Conservation (phyloP, 30 jellyfish, hydroid and myxozoan species). For the Chrysaora quinquecirrha region DNA sequence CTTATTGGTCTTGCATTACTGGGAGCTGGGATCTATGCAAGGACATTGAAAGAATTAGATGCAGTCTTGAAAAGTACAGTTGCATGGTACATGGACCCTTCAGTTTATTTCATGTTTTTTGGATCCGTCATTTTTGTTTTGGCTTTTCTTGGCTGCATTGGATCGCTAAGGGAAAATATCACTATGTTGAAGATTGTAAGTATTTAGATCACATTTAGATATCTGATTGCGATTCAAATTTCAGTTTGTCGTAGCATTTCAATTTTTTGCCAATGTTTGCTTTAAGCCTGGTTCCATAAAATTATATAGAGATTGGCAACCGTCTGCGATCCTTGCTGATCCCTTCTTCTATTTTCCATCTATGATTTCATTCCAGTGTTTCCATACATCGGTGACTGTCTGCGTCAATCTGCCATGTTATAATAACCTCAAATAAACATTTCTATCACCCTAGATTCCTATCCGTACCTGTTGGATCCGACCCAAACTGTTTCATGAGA, state of each 20-base stretch:
- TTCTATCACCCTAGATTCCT: too few relatives aligned
- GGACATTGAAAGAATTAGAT: conserved; percentile 69
- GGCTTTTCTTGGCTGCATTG: conserved; percentile 95
- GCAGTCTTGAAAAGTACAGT: conserved; percentile 66
- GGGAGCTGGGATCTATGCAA: conserved; percentile 88
- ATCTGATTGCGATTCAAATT: background rate
- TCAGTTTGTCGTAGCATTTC: background rate
- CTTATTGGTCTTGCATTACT: conserved; percentile 78
- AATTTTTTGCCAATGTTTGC: too few relatives aligned
- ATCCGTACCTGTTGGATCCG: too few relatives aligned
- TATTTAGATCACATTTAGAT: background rate
- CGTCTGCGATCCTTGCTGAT: too few relatives aligned
- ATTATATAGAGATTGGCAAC: too few relatives aligned
- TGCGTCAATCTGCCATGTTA: too few relatives aligned
- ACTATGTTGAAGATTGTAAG: conserved; percentile 81
- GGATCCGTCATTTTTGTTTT: conserved; percentile 77
- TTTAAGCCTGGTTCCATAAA: too few relatives aligned
- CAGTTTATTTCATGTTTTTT: conserved; percentile 69
- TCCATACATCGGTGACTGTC: too few relatives aligned
- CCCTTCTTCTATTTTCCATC: too few relatives aligned
- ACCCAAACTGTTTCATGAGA: too few relatives aligned
- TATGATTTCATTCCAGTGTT: too few relatives aligned
- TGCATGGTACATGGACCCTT: conserved; percentile 97
- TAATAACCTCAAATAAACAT: too few relatives aligned
- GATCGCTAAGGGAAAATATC: conserved; percentile 86